phyloP scores from a whole-genome alignment of 1,140 invertebrate species.

The Fopius arisanus region DNA sequence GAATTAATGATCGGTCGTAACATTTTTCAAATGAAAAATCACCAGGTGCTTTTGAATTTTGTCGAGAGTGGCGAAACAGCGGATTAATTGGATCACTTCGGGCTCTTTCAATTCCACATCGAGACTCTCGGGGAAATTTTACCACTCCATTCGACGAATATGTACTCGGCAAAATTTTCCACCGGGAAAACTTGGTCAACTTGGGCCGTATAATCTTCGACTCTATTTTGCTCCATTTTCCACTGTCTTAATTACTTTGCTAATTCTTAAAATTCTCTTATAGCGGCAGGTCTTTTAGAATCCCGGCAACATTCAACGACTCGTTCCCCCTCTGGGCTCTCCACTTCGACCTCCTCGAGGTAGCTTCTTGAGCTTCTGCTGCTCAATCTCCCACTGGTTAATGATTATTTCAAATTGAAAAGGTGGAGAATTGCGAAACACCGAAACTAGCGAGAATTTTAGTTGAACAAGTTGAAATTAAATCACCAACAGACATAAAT shows the following conservation, averaged over 20 bases:
- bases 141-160: background rate
- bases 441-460: too few species aligned
- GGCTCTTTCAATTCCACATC: too few species aligned
- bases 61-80: too few species aligned
- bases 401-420: background rate
- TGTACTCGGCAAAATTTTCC: background rate
- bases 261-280: conserved; percentile 10
- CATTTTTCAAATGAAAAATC: too few species aligned
- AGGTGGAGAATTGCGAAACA: background rate
- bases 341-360: background rate
- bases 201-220: conserved; percentile 9
- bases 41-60: too few species aligned
- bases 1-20: background rate
- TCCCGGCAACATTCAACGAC: background rate
- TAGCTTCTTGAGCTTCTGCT: background rate
- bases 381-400: background rate
- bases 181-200: background rate
- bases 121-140: too few species aligned
- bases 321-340: background rate
- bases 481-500: too few species aligned
- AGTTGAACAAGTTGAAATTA: too few species aligned
- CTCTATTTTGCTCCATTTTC: conserved; percentile 6
- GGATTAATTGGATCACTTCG: too few species aligned
- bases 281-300: background rate
- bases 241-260: conserved; percentile 4